These are phyloP conservation scores for Pemphigus obesinymphae DNA, from an alignment of 1,140 invertebrate species.

Conservation along the genomic window DNA sequence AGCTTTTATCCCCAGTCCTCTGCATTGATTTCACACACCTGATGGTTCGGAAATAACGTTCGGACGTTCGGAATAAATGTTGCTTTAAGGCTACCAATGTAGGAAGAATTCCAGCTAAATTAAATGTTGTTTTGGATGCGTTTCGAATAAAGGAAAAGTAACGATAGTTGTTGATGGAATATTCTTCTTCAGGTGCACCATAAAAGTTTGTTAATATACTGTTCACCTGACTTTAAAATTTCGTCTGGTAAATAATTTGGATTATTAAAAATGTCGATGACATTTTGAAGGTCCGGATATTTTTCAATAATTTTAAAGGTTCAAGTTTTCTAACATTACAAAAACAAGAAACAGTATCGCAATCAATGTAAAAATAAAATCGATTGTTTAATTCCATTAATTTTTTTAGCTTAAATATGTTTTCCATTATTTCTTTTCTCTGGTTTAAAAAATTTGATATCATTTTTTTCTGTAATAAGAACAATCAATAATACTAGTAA, in stretches of 20 bases:
- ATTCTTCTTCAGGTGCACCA: not conserved
- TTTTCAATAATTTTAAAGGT: not conserved
- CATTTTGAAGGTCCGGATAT: not conserved
- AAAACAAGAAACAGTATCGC: not conserved
- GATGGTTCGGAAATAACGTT: too few species aligned
- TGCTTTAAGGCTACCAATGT: not conserved
- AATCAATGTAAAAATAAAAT: not conserved
- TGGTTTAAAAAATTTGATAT: too few species aligned
- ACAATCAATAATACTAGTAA: too few species aligned
- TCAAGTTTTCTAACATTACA: conserved; percentile 42
- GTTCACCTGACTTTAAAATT: not conserved
- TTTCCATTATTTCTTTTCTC: too few species aligned
- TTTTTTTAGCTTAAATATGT: not conserved
- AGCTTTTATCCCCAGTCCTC: too few species aligned
- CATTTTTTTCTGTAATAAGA: too few species aligned
- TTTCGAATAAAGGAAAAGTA: not conserved
- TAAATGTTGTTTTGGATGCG: not conserved
- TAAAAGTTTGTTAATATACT: not conserved
- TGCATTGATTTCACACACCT: not conserved
- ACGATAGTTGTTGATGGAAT: not conserved
- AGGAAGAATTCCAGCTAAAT: not conserved
- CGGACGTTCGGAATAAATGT: not conserved
- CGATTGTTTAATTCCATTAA: not conserved
- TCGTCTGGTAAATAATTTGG: not conserved
- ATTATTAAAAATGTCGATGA: not conserved